Evolutionary conservation across 2,888 invertebrate species (phyloP), one percentile per base, ranked within the genome.

Genomic region (Drosophila recens): DNA sequence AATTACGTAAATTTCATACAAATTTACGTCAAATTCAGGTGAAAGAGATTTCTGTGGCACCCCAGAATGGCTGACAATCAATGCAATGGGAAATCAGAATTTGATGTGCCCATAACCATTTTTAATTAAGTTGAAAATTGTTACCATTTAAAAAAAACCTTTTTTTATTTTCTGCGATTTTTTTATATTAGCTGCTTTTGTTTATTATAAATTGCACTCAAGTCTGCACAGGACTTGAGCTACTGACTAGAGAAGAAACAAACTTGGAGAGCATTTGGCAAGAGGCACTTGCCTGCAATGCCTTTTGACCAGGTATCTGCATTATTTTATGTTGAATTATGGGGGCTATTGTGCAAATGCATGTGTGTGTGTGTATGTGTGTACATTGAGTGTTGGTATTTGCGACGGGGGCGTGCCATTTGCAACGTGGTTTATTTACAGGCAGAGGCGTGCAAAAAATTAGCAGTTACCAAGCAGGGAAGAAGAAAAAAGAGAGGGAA

Each of bases 251-350:
- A 17, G 11, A 20, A 49, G 6, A 17, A 30, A 34, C 10, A 49
- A 45, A 68, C 45, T 57, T 54, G 46, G 36, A 27, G 23, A 59
- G 56, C 61, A 67, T 56, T 71, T 63, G 13, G 20, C 34, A 36
- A 51, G 51, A n/a, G 36, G 27, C 9, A 10, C 20, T 9, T 43
- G 17, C 3, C 52, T 80, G 67, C 61, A 63, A 27, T 72, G 45
- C 36, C 66, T 61, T 58, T 67, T 17, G 49, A 54, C 58, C 65
- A 67, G 79, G 67, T 58, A 64, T 72, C 81, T 82, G 87, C 80
- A 72, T 84, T 82, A 87, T 75, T 71, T 84, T 82, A 80, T 84
- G 80, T 85, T 84, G 87, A 87, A 67, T 87, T 87, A 87, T 84
- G 80, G 81, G 65, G 67, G 69, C 81, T 69, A 77, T 86, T 86